Evolutionary conservation across 2,888 invertebrate genomes (phyloP), one percentile per base, ranked within the genome.

Genomic region (Crocallis elinguaria): DNA sequence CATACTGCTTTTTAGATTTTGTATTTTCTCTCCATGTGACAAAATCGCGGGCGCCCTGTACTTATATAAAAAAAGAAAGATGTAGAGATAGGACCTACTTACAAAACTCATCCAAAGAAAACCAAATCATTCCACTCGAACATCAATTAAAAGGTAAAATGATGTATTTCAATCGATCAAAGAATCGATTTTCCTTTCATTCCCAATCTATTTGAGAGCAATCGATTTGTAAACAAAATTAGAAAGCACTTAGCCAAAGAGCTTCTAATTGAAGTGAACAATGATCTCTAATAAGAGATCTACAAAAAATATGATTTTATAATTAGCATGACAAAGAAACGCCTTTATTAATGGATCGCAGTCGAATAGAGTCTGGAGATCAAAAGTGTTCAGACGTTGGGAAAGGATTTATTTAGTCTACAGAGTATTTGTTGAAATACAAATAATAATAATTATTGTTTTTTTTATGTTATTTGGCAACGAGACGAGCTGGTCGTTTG

Each of bases 121-220:
- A 21, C 4, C 19, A 30, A 29, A 16, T 9, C n/a, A n/a, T n/a
- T n/a, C 21, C 25, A 41, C 27, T 49, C n/a, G 33, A 25, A 41
- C 23, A 37, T 25, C 41, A 42, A 52, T 46, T 37, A 48, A 42
- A 52, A 48, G 16, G 17, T 54, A 59, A 39, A 35, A 59, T 51
- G 54, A 41, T 30, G 51, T 51, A 57, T 33, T 60, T 48, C 57
- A 60, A 66, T 57, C 60, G 58, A 60, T 49, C 50, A 69, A 62
- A 64, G 61, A 53, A 64, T 46, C 38, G 52, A 60, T 62, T 61
- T 64, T 60, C 52, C 57, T 49, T 67, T 60, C 51, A 32, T 48
- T 45, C 21, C 33, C 16, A 43, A 21, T 23, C 8, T 14, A 2
- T 27, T 39, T 42, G 19, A n/a, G 19, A 35, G 16, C 33, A 44